Evolutionary conservation across 1,140 invertebrate species (phyloP), one percentile per base, ranked within the genome.

Genomic region (Cotesia glomerata): DNA sequence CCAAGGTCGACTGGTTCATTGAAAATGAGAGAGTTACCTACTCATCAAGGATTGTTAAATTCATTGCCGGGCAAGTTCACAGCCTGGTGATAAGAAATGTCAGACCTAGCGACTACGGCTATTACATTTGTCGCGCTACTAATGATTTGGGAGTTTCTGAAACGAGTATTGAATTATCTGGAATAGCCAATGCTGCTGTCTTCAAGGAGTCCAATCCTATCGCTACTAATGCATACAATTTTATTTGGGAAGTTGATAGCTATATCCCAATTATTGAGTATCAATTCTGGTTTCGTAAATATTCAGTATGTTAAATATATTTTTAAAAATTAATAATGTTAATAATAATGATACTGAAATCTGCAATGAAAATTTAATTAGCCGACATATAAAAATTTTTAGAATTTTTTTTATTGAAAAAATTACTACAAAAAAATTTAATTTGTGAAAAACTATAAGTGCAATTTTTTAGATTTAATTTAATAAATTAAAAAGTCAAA

Each of bases 171-270:
- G 88, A 91, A 75, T 80, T 92, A 11, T 91, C 90, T 36, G 90
- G 89, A 18, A 85, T 90, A 4, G 86, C 90, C 1, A 91, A 92
- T 85, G 88, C 89, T 9, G 90, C 89, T 5, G 77, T 90, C 1
- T 90, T 92, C 64, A 92, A 90, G 72, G 88, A 86, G 64, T 86
- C 87, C 7, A 80, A 83, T 54, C 75, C 81, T 58, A 79, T 84
- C 0, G 80, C 80, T 0, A 84, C 82, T 62, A 85, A 84, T 34
- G 88, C 89, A 8, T 91, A 91, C 78, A 92, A 90, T 9, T 88
- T 94, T 1, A 90, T 92, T 51, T 94, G 93, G 93, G 91, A 93
- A 79, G 92, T 93, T 3, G 92, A 94, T 76, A 93, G 92, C 66
- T 93, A 93, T 77, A 91, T 90, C n/a, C 89, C 90, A 0, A 91